phyloP scores from a whole-genome alignment of 2,113 vertebrate species.

The Hemibagrus wyckioides region DNA sequence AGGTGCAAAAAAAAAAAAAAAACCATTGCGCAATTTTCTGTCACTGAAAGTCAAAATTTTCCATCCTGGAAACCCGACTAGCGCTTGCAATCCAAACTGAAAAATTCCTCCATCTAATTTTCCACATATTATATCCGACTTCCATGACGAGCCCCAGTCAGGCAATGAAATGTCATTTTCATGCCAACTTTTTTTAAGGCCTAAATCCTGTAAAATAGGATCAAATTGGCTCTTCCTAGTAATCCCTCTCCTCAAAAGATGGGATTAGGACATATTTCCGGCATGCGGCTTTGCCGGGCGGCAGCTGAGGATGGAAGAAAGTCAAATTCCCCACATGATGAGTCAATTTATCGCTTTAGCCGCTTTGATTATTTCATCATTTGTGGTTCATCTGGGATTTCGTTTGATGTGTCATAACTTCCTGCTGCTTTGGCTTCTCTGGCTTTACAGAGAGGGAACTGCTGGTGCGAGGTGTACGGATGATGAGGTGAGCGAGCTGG shows the following conservation, averaged over 20 bases:
- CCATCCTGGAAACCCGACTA: not conserved
- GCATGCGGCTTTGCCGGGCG: conserved; percentile 64
- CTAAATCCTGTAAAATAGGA: conserved; percentile 52
- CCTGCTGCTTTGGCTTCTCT: conserved; percentile 61
- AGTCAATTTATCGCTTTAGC: conserved; percentile 68
- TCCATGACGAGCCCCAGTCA: conserved; percentile 16
- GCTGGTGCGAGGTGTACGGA: not conserved
- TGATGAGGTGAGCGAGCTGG: not conserved
- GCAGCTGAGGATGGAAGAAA: conserved; percentile 60
- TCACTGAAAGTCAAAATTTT: not conserved
- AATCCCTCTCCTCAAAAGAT: conserved; percentile 59
- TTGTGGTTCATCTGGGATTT: conserved; percentile 64
- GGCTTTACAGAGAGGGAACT: not conserved
- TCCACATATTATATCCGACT: not conserved
- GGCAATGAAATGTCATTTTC: conserved; percentile 35
- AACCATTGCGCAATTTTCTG: no score
- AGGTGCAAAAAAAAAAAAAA: not conserved
- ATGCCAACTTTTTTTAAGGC: conserved; percentile 12
- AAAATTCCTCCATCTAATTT: not conserved
- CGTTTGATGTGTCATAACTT: conserved; percentile 71
- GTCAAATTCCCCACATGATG: conserved; percentile 69
- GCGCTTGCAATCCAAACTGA: not conserved
- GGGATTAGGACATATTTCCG: conserved; percentile 68
- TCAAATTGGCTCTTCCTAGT: conserved; percentile 57
- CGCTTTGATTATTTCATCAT: conserved; percentile 15